Evolutionary conservation across 2,888 invertebrate genomes (phyloP).

Genomic region (Cristatella mucedo): DNA sequence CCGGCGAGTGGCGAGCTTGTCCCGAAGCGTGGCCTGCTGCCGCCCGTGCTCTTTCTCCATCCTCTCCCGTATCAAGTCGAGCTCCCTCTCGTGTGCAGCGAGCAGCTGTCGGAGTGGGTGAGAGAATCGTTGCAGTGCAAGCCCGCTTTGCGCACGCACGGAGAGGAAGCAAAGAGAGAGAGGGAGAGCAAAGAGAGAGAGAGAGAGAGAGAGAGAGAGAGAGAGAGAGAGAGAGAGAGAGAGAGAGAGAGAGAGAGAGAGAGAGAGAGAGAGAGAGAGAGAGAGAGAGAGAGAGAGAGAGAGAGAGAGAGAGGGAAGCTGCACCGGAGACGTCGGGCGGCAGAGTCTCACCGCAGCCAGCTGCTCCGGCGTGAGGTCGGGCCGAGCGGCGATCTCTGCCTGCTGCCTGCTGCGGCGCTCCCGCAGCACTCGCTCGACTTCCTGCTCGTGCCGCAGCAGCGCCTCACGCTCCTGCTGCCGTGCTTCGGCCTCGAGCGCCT

Average conservation of each 20-base stretch:
- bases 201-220: too few species aligned
- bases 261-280: too few species aligned
- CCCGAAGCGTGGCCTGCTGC: slow-evolving; percentile 21
- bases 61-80: slow-evolving; percentile 21
- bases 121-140: too few species aligned
- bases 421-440: slow-evolving; percentile 21
- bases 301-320: too few species aligned
- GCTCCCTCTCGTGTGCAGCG: slow-evolving; percentile 26
- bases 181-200: too few species aligned
- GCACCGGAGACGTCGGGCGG: too few species aligned
- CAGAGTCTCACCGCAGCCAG: slow-evolving; percentile 19
- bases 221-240: too few species aligned
- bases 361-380: slow-evolving; percentile 26
- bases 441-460: slow-evolving; percentile 17
- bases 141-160: too few species aligned
- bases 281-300: too few species aligned
- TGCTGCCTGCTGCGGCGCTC: slow-evolving; percentile 29
- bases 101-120: too few species aligned
- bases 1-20: slow-evolving; percentile 21
- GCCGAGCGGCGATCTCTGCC: slow-evolving; percentile 24
- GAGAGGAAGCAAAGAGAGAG: too few species aligned
- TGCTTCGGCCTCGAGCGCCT: slow-evolving; percentile 20
- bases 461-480: slow-evolving; percentile 19
- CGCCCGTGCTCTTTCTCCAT: slow-evolving; percentile 23
- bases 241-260: too few species aligned